These are phyloP conservation scores for Gerris lacustris DNA, from an alignment of 2,888 invertebrate species.

Conservation along the genomic window DNA sequence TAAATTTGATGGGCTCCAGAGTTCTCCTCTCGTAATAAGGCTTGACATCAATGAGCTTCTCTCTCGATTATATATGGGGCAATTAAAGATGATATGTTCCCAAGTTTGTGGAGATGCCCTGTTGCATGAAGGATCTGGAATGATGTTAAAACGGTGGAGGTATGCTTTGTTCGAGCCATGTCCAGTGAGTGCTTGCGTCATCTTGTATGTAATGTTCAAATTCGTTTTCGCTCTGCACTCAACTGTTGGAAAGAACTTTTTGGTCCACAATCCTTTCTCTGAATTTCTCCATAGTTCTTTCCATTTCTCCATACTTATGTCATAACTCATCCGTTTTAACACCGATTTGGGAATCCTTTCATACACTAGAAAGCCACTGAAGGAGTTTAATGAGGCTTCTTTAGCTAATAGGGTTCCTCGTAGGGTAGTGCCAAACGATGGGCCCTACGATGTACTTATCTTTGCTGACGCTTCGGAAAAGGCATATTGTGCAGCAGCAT, in stretches of 20 bases:
- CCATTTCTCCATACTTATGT: not conserved
- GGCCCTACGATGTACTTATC: too few relatives aligned
- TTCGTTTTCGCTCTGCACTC: not conserved
- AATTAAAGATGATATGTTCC: too few relatives aligned
- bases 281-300: not conserved
- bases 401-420: too few relatives aligned
- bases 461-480: too few relatives aligned
- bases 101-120: too few relatives aligned
- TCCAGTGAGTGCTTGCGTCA: not conserved
- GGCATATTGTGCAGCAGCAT: too few relatives aligned
- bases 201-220: not conserved
- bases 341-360: not conserved
- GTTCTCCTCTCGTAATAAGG: too few relatives aligned
- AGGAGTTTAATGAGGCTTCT: not conserved
- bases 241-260: not conserved
- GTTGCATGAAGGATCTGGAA: not conserved
- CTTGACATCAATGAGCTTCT: too few relatives aligned
- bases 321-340: not conserved
- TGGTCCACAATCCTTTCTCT: not conserved
- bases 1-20: too few relatives aligned
- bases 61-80: too few relatives aligned
- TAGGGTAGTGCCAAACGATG: too few relatives aligned
- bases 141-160: not conserved
- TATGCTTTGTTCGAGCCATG: not conserved
- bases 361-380: not conserved